phyloP scores from a whole-genome alignment of 2,888 invertebrate genomes.

The Dascillus cervinus region DNA sequence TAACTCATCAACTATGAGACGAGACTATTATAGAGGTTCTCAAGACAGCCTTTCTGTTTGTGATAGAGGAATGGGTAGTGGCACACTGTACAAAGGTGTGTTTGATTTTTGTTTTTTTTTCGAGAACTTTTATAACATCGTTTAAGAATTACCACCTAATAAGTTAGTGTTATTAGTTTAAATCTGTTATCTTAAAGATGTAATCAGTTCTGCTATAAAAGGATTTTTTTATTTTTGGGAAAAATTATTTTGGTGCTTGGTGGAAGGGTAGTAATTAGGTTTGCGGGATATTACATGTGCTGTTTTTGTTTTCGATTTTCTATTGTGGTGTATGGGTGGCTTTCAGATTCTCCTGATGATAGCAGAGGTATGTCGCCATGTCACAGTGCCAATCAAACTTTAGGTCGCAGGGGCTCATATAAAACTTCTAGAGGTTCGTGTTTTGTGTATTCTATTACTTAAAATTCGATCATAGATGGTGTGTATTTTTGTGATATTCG shows the following conservation, averaged over 20 bases:
- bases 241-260: constrained; percentile 2
- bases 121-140: too few relatives aligned
- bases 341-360: constrained; percentile 66
- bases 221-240: background rate
- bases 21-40: constrained; percentile 87
- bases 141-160: background rate
- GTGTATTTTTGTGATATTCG: constrained; percentile 4
- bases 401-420: constrained; percentile 78
- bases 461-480: constrained; percentile 3
- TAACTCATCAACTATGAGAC: constrained; percentile 63
- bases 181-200: background rate
- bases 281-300: constrained; percentile 1
- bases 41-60: constrained; percentile 79
- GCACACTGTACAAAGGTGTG: constrained; percentile 65
- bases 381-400: constrained; percentile 53
- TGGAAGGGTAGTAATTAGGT: background rate
- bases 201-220: background rate
- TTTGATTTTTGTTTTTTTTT: constrained; percentile 29
- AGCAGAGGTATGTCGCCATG: constrained; percentile 68
- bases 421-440: constrained; percentile 74
- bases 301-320: constrained; percentile 13
- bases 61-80: constrained; percentile 54
- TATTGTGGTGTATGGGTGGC: constrained; percentile 23
- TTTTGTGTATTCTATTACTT: background rate
- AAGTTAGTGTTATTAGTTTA: constrained; percentile 6